Conservation (phyloP, 2,797 vertebrate genomes). For the Mycteria americana region DNA sequence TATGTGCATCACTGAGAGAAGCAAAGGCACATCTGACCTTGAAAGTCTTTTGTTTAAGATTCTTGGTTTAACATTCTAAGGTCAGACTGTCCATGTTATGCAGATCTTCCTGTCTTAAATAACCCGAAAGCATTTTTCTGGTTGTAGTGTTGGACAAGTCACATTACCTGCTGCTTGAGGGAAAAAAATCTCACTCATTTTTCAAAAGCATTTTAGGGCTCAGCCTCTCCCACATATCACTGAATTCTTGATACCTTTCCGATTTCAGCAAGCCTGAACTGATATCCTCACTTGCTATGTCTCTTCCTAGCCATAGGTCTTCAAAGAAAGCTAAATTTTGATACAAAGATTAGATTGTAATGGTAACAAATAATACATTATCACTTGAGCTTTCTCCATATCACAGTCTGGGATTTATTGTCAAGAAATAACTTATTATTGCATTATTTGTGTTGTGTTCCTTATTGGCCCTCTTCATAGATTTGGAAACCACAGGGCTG, state of each 20-base stretch:
- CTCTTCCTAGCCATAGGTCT: neutral
- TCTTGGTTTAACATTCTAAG: neutral
- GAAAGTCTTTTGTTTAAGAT: neutral
- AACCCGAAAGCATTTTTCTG: neutral
- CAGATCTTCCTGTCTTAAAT: neutral
- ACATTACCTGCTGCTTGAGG: neutral
- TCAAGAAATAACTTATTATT: neutral
- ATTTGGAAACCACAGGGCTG: neutral
- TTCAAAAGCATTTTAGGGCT: neutral
- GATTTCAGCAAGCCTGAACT: neutral
- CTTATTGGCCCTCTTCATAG: neutral
- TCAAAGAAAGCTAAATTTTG: neutral
- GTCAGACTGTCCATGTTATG: neutral
- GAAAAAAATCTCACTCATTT: neutral
- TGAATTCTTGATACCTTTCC: neutral
- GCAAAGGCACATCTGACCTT: neutral
- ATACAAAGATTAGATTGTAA: neutral
- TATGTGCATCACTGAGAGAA: neutral
- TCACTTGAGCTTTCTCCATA: neutral
- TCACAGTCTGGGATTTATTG: neutral
- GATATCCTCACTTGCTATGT: neutral
- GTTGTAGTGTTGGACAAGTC: neutral
- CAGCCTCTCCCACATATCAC: neutral
- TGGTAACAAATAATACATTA: neutral
- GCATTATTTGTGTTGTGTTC: neutral